A percentile compares a stretch with the other conserved stretches of the same genome.
These are phyloP conservation scores for Polia nebulosa DNA, from an alignment of 2,888 invertebrate species.

Conservation along the genomic window DNA sequence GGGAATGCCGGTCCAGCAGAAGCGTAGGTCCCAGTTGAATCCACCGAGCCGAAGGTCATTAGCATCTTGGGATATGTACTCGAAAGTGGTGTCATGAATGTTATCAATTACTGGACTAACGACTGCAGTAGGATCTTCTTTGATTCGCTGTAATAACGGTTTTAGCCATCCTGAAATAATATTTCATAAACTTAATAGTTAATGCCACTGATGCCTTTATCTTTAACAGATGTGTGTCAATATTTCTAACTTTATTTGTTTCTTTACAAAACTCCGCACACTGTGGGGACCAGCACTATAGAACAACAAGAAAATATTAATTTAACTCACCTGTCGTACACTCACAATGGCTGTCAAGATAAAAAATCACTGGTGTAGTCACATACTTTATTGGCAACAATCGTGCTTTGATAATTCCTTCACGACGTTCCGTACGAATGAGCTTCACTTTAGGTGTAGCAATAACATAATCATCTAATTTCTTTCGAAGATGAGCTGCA, in stretches of 20 bases:
- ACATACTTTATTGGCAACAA: conserved; percentile 95
- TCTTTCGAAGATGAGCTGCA: conserved; percentile 95
- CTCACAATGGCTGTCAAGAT: conserved; percentile 99
- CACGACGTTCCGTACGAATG: conserved; percentile 95
- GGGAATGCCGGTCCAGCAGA: conserved; percentile 98
- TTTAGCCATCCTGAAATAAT: conserved; percentile 95
- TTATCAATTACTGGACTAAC: conserved; percentile 98
- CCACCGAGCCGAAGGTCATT: conserved; percentile 96
- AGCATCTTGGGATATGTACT: conserved; percentile 95
- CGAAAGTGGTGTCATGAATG: conserved; percentile 96
- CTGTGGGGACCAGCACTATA: not conserved
- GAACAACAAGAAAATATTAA: not conserved
- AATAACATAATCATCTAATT: conserved; percentile 96
- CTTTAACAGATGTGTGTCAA: not conserved
- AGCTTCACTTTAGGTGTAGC: conserved; percentile 97
- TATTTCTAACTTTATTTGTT: not conserved
- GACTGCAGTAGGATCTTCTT: conserved; percentile 94
- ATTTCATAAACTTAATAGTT: not conserved
- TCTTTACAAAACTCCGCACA: not conserved
- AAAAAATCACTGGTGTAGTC: conserved; percentile 95
- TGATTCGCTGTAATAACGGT: conserved; percentile 96
- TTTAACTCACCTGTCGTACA: conserved; percentile 93
- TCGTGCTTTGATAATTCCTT: conserved; percentile 98
- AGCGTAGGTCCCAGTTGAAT: conserved; percentile 97
- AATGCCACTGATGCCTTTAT: not conserved